Conservation (phyloP, 1,140 invertebrate genomes). For the Hycleus cichorii region DNA sequence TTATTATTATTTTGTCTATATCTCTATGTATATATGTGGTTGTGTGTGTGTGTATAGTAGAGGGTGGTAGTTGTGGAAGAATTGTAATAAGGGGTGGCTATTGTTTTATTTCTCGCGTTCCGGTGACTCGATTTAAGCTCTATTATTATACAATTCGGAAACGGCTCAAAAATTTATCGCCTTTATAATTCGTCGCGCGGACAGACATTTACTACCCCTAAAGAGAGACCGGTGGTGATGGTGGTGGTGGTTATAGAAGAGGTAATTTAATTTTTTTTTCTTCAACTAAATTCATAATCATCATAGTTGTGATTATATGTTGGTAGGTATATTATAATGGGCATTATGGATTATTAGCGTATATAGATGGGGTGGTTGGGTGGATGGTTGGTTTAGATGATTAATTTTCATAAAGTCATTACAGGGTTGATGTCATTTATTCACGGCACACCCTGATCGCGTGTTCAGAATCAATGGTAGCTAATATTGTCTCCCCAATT, state of each 20-base stretch:
- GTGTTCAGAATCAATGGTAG: constrained; percentile 32
- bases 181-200: constrained; percentile 6
- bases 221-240: too few species aligned
- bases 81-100: constrained; percentile 23
- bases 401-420: constrained; percentile 33
- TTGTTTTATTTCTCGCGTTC: constrained; percentile 21
- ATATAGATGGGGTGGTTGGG: not conserved
- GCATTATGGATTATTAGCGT: too few species aligned
- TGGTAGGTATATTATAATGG: too few species aligned
- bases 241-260: too few species aligned
- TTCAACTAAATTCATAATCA: too few species aligned
- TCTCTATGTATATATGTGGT: too few species aligned
- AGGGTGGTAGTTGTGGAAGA: constrained; percentile 5
- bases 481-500: constrained; percentile 34
- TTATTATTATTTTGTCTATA: too few species aligned
- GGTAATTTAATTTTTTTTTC: too few species aligned
- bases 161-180: constrained; percentile 24
- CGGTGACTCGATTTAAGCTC: constrained; percentile 18
- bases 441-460: constrained; percentile 29
- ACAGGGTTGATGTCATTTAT: constrained; percentile 30
- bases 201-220: too few species aligned
- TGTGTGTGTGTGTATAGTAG: too few species aligned
- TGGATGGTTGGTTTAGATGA: constrained; percentile 19
- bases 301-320: too few species aligned
- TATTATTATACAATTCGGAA: constrained; percentile 18